Conservation (phyloP, 2,797 vertebrate species). For the Poeciliopsis presidionis region DNA sequence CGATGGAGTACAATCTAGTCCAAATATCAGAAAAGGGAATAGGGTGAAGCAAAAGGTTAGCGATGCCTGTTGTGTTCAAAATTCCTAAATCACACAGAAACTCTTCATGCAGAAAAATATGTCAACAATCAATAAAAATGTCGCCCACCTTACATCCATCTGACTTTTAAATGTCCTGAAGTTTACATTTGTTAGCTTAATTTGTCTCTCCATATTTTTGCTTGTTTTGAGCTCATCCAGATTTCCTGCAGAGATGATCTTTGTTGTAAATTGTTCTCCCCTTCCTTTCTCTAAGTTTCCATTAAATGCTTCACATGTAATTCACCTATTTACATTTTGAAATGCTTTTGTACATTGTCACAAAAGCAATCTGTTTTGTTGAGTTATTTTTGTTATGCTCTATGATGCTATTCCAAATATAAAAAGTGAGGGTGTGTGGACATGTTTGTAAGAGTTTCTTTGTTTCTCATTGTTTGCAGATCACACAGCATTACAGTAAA, state of each 20-base stretch:
- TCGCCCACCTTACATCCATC: not conserved
- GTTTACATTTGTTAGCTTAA: not conserved
- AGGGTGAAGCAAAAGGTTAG: not conserved
- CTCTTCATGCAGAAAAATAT: not conserved
- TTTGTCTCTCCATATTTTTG: not conserved
- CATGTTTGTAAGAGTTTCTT: not conserved
- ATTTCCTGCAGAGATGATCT: not conserved
- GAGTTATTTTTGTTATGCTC: not conserved
- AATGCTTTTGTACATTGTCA: not conserved
- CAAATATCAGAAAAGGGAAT: not conserved
- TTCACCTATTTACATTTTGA: not conserved
- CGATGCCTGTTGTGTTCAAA: not conserved
- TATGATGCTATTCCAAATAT: not conserved
- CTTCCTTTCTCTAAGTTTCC: not conserved
- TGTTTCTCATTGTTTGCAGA: conserved; percentile 69
- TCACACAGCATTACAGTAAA: conserved; percentile 93
- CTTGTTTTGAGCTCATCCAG: not conserved
- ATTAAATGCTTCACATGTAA: not conserved
- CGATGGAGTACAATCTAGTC: not conserved
- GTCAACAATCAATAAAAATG: not conserved
- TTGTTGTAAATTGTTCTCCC: not conserved
- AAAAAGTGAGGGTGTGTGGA: not conserved
- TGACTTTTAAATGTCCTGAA: not conserved
- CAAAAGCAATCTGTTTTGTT: not conserved
- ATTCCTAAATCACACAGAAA: not conserved